Conservation (phyloP, 2,113 vertebrate genomes). For the Boulengeromyrus knoepffleri region DNA sequence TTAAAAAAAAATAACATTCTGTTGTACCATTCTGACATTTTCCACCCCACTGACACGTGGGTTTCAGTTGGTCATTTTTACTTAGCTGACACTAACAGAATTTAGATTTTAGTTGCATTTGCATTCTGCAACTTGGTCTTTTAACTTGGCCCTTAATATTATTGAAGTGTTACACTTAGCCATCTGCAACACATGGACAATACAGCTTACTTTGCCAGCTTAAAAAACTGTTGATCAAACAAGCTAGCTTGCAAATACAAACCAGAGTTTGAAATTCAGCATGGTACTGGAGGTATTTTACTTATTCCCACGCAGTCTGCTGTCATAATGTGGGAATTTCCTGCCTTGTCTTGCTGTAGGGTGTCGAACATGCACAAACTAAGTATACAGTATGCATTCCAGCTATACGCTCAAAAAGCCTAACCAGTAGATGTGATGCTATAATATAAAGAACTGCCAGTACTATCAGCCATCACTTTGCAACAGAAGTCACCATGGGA, state of each 20-base stretch:
- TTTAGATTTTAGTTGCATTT: background rate
- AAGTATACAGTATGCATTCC: no score
- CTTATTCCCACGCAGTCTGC: background rate
- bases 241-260: background rate
- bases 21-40: background rate
- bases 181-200: background rate
- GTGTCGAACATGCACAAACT: background rate
- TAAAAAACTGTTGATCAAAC: background rate
- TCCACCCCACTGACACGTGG: background rate
- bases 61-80: background rate
- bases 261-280: background rate
- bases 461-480: background rate
- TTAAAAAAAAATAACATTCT: background rate
- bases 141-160: background rate
- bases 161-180: background rate
- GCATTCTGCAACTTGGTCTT: background rate
- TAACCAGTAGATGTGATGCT: background rate
- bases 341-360: background rate
- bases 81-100: background rate
- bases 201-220: background rate
- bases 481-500: background rate
- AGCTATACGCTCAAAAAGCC: background rate
- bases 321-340: background rate
- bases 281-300: background rate
- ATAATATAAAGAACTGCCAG: background rate